Evolutionary conservation across 2,113 vertebrate genomes (phyloP), one percentile per base, ranked within the genome.

Genomic region (Elanus axillaris): DNA sequence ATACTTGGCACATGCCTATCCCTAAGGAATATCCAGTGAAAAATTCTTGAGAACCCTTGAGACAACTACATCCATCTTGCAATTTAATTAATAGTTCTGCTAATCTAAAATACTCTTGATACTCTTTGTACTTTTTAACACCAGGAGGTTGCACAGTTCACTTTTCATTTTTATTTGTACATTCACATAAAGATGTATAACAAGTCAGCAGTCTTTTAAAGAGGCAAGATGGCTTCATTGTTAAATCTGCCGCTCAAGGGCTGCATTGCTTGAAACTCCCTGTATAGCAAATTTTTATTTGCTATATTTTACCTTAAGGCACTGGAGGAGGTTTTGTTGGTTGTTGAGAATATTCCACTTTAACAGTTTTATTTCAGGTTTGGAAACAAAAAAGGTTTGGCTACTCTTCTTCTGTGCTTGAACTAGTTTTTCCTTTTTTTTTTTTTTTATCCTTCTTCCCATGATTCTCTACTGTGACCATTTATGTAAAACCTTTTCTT

Each of bases 311-410:
- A 34, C 67, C 50, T 66, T 68, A 68, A 31, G 71, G 69, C 43
- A 53, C 31, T 31, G 27, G 48, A 75, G 27, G 38, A 75, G 13
- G 20, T 89, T 89, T 75, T 95, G 56, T 47, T 85, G 36, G 21
- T 89, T 67, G 21, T 58, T 90, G 48, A 93, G 90, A 82, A 48
- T 79, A 60, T 36, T 82, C 56, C 66, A 75, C 64, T 90, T 62
- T 94, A 96, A 93, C 94, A 91, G 58, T 90, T 97, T 79, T 88
- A 55, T 97, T 97, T 86, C 96, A 97, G 96, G 85, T 93, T 91
- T 0, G 62, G 92, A 90, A 90, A 42, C 81, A 45, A 48, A 58
- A 90, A 93, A 94, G 94, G 96, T 97, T 97, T 94, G 93, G 60
- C 71, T 94, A 20, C 55, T 73, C 34, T 92, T 84, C 81, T 93